Percentiles rank a stretch among this genome's conserved stretches.
phyloP scores from a whole-genome alignment of 1,140 invertebrate species.

The Calycopis cecrops region DNA sequence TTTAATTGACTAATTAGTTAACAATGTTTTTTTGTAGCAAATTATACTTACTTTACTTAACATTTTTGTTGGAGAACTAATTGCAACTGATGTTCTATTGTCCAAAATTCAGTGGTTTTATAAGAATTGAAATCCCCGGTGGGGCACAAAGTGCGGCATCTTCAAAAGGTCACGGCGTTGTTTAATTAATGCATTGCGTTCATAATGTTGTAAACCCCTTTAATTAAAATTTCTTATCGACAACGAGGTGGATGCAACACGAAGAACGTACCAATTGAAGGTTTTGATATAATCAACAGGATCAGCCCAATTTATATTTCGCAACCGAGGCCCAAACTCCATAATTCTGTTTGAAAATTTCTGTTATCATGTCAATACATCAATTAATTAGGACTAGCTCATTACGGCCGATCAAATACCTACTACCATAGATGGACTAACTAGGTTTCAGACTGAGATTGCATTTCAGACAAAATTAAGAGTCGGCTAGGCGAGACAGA shows the following conservation, averaged over 20 bases:
- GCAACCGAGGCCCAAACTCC: too few species aligned
- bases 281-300: neutral
- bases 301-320: neutral
- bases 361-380: too few species aligned
- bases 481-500: too few species aligned
- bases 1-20: neutral
- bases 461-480: too few species aligned
- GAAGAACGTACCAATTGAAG: neutral
- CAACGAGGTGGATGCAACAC: too few species aligned
- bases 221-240: neutral
- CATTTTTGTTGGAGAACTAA: constrained; percentile 59
- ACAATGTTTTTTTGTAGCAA: constrained; percentile 9
- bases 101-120: constrained; percentile 60
- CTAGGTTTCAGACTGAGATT: too few species aligned
- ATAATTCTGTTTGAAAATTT: too few species aligned
- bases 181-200: constrained; percentile 14
- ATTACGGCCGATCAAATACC: too few species aligned
- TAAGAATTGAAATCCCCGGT: constrained; percentile 58
- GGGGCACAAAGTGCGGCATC: constrained; percentile 45
- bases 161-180: constrained; percentile 52
- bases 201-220: constrained; percentile 7
- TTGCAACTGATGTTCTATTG: constrained; percentile 58
- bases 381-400: too few species aligned
- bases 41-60: constrained; percentile 56
- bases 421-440: too few species aligned